Evolutionary conservation across 2,888 invertebrate species (phyloP).

Genomic region (Tinea pellionella): DNA sequence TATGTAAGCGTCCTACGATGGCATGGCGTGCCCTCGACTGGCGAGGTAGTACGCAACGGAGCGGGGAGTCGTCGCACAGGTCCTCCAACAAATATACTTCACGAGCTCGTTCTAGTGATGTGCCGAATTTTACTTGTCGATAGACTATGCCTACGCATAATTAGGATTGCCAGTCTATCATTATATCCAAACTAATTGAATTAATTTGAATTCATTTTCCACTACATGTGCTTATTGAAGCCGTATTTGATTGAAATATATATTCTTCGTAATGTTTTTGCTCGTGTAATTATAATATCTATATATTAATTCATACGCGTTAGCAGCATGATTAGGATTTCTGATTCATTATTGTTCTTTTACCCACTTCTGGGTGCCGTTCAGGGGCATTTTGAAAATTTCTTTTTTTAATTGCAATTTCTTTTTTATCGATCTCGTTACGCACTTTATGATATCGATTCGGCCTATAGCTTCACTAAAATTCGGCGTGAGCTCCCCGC

Average conservation of each 20-base stretch:
- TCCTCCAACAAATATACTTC: constrained; percentile 62
- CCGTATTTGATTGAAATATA: too few species aligned
- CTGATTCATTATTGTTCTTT: too few species aligned
- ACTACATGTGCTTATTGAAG: too few species aligned
- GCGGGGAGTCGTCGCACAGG: constrained; percentile 59
- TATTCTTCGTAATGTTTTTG: too few species aligned
- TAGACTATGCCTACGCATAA: neutral
- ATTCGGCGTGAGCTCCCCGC: constrained; percentile 28
- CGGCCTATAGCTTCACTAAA: constrained; percentile 1
- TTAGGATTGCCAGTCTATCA: neutral
- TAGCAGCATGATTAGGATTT: too few species aligned
- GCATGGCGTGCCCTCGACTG: neutral
- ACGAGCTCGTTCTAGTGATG: constrained; percentile 54
- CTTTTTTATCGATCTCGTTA: neutral
- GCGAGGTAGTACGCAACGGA: constrained; percentile 28
- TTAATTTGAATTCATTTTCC: too few species aligned
- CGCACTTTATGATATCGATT: neutral
- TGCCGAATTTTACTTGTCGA: constrained; percentile 19
- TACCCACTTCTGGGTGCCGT: too few species aligned
- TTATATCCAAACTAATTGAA: too few species aligned
- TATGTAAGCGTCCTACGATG: neutral
- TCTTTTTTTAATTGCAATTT: too few species aligned
- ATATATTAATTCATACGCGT: too few species aligned
- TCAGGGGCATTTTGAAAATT: too few species aligned
- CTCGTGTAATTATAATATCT: too few species aligned